phyloP scores from a whole-genome alignment of 2,888 invertebrate genomes.

The Andrena haemorrhoa region DNA sequence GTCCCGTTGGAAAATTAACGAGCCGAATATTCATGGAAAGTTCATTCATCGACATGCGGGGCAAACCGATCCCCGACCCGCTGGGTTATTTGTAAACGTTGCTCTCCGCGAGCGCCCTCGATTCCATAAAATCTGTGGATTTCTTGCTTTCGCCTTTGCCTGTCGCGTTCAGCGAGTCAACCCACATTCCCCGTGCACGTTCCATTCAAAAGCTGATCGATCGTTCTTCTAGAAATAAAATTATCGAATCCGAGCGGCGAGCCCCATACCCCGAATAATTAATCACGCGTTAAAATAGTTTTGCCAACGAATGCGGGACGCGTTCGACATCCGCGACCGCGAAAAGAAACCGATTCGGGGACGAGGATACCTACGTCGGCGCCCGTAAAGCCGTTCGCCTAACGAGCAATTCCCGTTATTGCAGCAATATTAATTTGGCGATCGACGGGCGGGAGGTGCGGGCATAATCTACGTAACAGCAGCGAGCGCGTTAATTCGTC shows the following conservation, averaged over 20 bases:
- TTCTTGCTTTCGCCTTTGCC: slow-evolving; percentile 12
- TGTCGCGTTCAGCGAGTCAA: not conserved
- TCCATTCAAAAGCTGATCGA: not conserved
- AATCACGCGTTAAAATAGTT: not conserved
- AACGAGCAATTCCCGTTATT: not conserved
- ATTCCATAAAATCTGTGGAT: not conserved
- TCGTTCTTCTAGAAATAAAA: slow-evolving; percentile 7
- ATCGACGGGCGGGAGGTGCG: not conserved
- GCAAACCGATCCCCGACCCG: slow-evolving; percentile 19
- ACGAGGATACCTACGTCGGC: not conserved
- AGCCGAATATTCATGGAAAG: slow-evolving; percentile 22
- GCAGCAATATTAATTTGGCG: not conserved
- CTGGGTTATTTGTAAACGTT: slow-evolving; percentile 13
- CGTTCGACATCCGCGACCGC: not conserved
- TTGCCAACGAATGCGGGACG: too few species aligned
- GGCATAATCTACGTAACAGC: not conserved
- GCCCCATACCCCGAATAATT: not conserved
- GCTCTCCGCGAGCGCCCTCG: not conserved
- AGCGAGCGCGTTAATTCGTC: slow-evolving; percentile 3
- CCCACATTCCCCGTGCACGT: not conserved
- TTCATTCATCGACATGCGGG: slow-evolving; percentile 6
- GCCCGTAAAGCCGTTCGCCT: not conserved
- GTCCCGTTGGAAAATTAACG: slow-evolving; percentile 16
- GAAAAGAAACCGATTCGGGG: not conserved
- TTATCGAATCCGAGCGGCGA: not conserved